phyloP scores from a whole-genome alignment of 2,888 invertebrate species.

The Miltochrista miniata region DNA sequence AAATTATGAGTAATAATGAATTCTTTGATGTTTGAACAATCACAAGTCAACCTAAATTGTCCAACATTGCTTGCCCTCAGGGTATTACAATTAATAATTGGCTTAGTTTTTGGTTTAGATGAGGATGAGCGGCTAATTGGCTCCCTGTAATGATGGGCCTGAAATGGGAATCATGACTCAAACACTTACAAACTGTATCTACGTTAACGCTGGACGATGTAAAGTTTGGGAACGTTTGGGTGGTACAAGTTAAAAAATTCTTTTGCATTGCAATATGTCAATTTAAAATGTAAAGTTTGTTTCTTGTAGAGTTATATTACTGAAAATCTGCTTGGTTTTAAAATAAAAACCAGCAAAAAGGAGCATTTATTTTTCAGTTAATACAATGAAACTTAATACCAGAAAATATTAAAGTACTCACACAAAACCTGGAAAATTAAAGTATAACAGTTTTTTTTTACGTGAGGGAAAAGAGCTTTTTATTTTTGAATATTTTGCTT shows the following conservation, averaged over 20 bases:
- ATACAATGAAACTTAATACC: too few relatives aligned
- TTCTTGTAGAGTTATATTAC: too few relatives aligned
- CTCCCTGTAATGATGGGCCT: constrained; percentile 43
- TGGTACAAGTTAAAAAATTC: constrained; percentile 13
- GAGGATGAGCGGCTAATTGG: constrained; percentile 49
- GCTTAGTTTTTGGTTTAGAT: constrained; percentile 50
- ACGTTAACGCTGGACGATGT: constrained; percentile 54
- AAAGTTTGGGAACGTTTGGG: constrained; percentile 33
- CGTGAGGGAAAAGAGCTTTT: too few relatives aligned
- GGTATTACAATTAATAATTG: constrained; percentile 46
- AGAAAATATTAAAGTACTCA: too few relatives aligned
- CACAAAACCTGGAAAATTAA: too few relatives aligned
- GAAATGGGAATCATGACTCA: constrained; percentile 49
- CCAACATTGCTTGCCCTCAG: constrained; percentile 10
- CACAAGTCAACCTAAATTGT: constrained; percentile 14
- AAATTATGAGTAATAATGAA: not conserved
- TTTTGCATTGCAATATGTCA: not conserved
- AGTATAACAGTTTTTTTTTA: too few relatives aligned
- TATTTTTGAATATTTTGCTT: too few relatives aligned
- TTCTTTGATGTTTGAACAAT: constrained; percentile 4
- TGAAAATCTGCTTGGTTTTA: too few relatives aligned
- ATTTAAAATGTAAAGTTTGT: too few relatives aligned
- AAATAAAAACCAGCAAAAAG: too few relatives aligned
- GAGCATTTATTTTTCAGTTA: too few relatives aligned
- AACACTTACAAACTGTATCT: constrained; percentile 59